These are phyloP conservation scores for Vollenhovia emeryi DNA, from an alignment of 1,140 invertebrate species.

Conservation along the genomic window DNA sequence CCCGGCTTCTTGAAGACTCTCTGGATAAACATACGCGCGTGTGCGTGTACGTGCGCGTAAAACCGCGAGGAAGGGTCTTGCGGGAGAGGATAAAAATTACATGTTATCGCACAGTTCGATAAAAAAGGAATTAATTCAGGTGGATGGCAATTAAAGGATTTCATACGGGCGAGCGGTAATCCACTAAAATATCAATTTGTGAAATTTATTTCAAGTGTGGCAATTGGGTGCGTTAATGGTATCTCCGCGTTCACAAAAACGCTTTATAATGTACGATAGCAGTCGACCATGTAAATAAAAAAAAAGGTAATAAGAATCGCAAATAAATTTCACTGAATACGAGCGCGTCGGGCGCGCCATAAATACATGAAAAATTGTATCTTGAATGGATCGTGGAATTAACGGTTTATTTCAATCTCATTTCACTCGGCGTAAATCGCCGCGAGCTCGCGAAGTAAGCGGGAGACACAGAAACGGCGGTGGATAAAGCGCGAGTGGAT, in stretches of 20 bases:
- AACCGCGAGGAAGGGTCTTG: neutral
- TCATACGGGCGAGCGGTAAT: neutral
- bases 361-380: neutral
- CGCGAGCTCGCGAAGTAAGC: constrained; percentile 12
- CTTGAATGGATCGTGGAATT: neutral
- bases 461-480: neutral
- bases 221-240: neutral
- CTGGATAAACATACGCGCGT: neutral
- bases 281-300: neutral
- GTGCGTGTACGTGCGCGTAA: neutral
- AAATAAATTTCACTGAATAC: neutral
- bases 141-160: neutral
- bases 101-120: neutral
- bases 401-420: neutral
- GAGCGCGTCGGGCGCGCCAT: neutral
- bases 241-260: neutral
- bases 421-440: neutral
- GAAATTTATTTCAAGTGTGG: neutral
- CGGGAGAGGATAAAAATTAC: neutral
- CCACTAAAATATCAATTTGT: neutral
- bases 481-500: constrained; percentile 28
- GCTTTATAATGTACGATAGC: neutral
- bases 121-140: neutral
- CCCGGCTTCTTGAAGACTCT: constrained; percentile 16
- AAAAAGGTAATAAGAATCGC: neutral